phyloP scores from a whole-genome alignment of 2,888 invertebrate species.

The Drosophila testacea region DNA sequence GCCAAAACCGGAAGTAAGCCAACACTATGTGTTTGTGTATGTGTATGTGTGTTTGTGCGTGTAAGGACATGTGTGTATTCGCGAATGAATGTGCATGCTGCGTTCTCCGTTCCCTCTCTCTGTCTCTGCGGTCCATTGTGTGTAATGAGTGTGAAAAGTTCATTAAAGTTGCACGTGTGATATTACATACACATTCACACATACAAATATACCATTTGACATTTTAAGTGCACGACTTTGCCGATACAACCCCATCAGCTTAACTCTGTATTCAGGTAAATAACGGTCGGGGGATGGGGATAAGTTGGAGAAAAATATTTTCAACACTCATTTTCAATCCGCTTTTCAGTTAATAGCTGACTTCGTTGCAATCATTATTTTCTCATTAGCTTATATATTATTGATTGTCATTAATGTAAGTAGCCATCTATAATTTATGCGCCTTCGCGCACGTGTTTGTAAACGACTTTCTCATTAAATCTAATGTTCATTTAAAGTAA shows the following conservation, averaged over 20 bases:
- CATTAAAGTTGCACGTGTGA: slow-evolving; percentile 79
- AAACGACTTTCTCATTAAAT: no score
- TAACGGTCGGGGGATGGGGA: not conserved
- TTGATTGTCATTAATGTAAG: slow-evolving; percentile 32
- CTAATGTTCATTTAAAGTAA: no score
- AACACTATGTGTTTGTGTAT: not conserved
- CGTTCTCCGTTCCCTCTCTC: slow-evolving; percentile 4
- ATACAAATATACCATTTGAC: not conserved
- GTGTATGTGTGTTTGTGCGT: slow-evolving; percentile 4
- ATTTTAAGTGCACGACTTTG: slow-evolving; percentile 69
- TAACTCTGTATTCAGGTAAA: slow-evolving; percentile 4
- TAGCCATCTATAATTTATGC: slow-evolving; percentile 8
- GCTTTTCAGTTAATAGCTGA: slow-evolving; percentile 55
- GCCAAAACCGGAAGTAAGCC: slow-evolving; percentile 52
- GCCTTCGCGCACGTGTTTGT: not conserved
- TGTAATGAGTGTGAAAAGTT: slow-evolving; percentile 80
- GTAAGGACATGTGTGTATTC: slow-evolving; percentile 12
- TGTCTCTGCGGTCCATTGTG: slow-evolving; percentile 33
- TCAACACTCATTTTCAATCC: slow-evolving; percentile 33
- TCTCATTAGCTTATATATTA: slow-evolving; percentile 56
- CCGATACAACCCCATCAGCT: slow-evolving; percentile 19
- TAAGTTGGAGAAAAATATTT: slow-evolving; percentile 48
- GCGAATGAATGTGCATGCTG: slow-evolving; percentile 37
- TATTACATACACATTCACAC: slow-evolving; percentile 43
- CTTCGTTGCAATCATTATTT: slow-evolving; percentile 57